These are phyloP conservation scores for Anaspis maculata DNA, from an alignment of 2,888 invertebrate genomes.

Conservation along the genomic window DNA sequence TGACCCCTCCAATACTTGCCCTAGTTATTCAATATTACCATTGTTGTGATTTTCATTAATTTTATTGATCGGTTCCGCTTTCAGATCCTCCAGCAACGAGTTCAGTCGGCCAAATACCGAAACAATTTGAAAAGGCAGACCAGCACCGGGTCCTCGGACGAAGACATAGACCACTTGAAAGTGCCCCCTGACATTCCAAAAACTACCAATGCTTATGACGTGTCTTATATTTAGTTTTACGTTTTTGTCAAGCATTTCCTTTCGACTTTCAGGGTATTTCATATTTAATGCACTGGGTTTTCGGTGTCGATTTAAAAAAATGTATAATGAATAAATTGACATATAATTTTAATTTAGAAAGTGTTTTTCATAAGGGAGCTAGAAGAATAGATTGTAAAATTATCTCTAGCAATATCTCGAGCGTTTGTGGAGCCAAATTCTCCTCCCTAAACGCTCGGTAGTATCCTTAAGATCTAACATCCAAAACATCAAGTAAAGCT, in stretches of 20 bases:
- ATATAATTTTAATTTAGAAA: constrained; percentile 24
- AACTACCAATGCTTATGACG: constrained; percentile 18
- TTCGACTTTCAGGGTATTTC: too few species aligned
- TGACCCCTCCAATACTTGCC: constrained; percentile 2
- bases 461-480: constrained; percentile 20
- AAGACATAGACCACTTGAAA: constrained; percentile 22
- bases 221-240: constrained; percentile 13
- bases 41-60: neutral
- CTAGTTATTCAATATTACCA: too few species aligned
- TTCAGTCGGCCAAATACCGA: constrained; percentile 34
- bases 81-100: constrained; percentile 33
- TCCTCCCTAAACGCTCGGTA: constrained; percentile 21
- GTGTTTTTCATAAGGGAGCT: constrained; percentile 23
- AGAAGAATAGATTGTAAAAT: constrained; percentile 23
- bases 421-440: constrained; percentile 21
- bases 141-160: constrained; percentile 20
- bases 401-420: constrained; percentile 19
- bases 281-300: too few species aligned
- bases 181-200: constrained; percentile 22
- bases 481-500: constrained; percentile 26
- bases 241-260: neutral
- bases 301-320: too few species aligned
- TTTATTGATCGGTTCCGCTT: constrained; percentile 3
- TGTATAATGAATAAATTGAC: constrained; percentile 18
- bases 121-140: constrained; percentile 26